A percentile compares a stretch with the other conserved stretches of the same genome.
Evolutionary conservation across 2,888 invertebrate genomes (phyloP).

Genomic region (Adelognathus sp.): DNA sequence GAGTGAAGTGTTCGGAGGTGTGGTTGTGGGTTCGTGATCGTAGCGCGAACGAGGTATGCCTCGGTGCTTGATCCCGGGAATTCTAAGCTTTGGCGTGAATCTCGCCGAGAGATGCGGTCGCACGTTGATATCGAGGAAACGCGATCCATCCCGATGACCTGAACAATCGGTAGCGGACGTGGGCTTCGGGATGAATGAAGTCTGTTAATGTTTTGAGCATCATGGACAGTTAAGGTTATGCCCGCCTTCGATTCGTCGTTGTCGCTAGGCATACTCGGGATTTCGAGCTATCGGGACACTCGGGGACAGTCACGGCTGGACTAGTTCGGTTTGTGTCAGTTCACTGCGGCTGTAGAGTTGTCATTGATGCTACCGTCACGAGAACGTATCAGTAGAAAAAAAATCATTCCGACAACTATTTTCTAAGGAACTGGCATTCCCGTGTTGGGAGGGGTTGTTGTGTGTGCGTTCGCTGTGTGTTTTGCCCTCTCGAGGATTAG

Average conservation of each 20-base stretch:
- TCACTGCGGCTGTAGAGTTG: not conserved
- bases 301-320: constrained; percentile 36
- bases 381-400: constrained; percentile 6
- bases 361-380: not conserved
- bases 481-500: not conserved
- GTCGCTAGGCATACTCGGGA: constrained; percentile 36
- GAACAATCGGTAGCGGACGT: constrained; percentile 1
- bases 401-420: not conserved
- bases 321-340: not conserved
- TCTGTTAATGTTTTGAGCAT: constrained; percentile 15
- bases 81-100: constrained; percentile 1
- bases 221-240: constrained; percentile 39
- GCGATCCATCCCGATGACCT: constrained; percentile 18
- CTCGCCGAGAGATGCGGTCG: constrained; percentile 47
- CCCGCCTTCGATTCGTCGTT: not conserved
- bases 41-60: constrained; percentile 25
- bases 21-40: constrained; percentile 47
- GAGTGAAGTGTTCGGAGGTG: constrained; percentile 36
- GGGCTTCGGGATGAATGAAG: not conserved
- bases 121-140: constrained; percentile 37
- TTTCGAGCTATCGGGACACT: constrained; percentile 32
- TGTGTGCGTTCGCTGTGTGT: not conserved
- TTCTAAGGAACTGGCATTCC: not conserved
- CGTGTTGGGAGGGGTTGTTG: not conserved
- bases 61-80: not conserved